A percentile compares a stretch with the other conserved stretches of the same genome.
phyloP scores from a whole-genome alignment of 2,797 vertebrate genomes.

The Mus caroli region DNA sequence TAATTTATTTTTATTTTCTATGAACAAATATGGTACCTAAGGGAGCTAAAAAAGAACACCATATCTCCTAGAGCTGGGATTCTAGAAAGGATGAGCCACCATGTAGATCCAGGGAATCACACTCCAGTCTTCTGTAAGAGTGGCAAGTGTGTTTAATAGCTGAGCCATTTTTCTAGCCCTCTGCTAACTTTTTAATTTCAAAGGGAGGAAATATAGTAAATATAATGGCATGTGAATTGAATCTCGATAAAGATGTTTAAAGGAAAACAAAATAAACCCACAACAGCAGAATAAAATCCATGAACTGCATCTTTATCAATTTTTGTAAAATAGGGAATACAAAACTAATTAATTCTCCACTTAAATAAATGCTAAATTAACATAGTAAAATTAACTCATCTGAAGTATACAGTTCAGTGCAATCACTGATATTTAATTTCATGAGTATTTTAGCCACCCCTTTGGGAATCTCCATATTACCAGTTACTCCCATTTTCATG shows the following conservation, averaged over 20 bases:
- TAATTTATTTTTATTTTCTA: not conserved
- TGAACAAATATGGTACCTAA: not conserved
- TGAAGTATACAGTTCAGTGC: not conserved
- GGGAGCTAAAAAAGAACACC: not conserved
- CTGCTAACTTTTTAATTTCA: not conserved
- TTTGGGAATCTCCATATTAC: not conserved
- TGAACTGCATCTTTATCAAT: not conserved
- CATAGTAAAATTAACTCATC: not conserved
- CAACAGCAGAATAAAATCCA: not conserved
- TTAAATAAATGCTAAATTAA: constrained; percentile 9
- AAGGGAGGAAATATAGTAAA: not conserved
- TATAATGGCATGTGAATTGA: not conserved
- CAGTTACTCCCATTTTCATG: not conserved
- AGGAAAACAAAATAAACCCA: constrained; percentile 3
- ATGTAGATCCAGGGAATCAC: not conserved
- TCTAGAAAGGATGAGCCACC: not conserved
- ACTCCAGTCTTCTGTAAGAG: not conserved
- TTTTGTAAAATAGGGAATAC: not conserved
- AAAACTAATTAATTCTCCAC: constrained; percentile 20
- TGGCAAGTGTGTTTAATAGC: not conserved
- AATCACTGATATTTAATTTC: constrained; percentile 1
- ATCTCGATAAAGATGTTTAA: constrained; percentile 29
- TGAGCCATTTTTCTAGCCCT: not conserved
- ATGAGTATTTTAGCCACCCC: not conserved
- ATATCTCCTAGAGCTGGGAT: not conserved